Conservation (phyloP, 2,113 vertebrate species). For the Alces alces region DNA sequence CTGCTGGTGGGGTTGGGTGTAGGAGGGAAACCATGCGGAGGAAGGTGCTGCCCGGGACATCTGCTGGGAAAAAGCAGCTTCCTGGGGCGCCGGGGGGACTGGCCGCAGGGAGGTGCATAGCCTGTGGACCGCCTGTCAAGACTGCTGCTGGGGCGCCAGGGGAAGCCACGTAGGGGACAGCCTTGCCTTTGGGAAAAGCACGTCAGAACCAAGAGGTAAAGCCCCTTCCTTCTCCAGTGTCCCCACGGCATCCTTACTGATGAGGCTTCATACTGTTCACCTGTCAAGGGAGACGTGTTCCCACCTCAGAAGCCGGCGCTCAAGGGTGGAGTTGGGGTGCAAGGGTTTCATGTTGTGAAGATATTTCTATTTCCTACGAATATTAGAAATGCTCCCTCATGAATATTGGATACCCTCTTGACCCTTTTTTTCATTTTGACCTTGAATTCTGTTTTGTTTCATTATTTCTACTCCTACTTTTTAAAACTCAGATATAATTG, state of each 20-base stretch:
- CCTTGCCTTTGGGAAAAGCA: neutral
- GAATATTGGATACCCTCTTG: neutral
- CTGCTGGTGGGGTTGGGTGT: neutral
- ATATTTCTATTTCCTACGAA: neutral
- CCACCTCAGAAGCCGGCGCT: neutral
- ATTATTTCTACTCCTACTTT: neutral
- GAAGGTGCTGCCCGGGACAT: neutral
- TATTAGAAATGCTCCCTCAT: neutral
- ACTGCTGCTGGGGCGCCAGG: too few species aligned
- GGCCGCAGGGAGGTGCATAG: neutral
- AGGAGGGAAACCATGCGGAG: neutral
- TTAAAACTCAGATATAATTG: neutral
- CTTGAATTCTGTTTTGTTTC: neutral
- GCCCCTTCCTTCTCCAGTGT: neutral
- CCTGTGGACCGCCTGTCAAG: neutral
- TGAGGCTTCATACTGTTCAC: neutral
- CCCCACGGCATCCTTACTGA: neutral
- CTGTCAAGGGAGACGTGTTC: neutral
- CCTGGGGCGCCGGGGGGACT: neutral
- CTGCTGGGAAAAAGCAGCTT: neutral
- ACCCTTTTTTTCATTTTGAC: neutral
- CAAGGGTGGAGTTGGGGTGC: neutral
- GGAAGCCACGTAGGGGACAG: neutral
- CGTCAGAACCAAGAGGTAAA: neutral
- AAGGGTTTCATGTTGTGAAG: neutral